phyloP scores from a whole-genome alignment of 2,797 vertebrate species.

The Paguma larvata region DNA sequence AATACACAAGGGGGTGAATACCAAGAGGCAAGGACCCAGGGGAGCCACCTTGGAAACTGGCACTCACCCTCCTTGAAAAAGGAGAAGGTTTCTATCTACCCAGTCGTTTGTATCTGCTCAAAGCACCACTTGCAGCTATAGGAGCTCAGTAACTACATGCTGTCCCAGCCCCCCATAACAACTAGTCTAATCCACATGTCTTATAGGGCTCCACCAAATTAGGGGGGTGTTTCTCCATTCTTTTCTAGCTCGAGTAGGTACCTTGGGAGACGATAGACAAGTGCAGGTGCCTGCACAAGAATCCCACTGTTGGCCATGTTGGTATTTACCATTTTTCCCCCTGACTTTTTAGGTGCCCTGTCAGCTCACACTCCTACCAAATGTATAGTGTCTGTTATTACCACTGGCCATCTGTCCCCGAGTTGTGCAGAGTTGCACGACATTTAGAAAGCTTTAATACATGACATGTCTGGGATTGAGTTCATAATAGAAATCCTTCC shows the following conservation, averaged over 20 bases:
- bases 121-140: background rate
- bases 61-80: background rate
- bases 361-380: background rate
- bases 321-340: background rate
- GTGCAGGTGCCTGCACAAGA: background rate
- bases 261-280: background rate
- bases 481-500: slow-evolving; percentile 46
- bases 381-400: background rate
- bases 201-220: background rate
- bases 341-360: background rate
- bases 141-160: background rate
- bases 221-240: background rate
- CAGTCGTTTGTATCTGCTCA: background rate
- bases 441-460: slow-evolving; percentile 49
- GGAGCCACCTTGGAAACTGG: background rate
- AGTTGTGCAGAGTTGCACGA: slow-evolving; percentile 22
- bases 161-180: background rate
- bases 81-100: background rate
- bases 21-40: background rate
- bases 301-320: background rate
- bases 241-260: background rate
- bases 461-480: slow-evolving; percentile 7
- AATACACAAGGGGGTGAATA: background rate
- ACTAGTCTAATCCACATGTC: background rate
- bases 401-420: background rate